Evolutionary conservation across 1,140 invertebrate genomes (phyloP), one percentile per base, ranked within the genome.

Genomic region (Macrobrachium rosenbergii): DNA sequence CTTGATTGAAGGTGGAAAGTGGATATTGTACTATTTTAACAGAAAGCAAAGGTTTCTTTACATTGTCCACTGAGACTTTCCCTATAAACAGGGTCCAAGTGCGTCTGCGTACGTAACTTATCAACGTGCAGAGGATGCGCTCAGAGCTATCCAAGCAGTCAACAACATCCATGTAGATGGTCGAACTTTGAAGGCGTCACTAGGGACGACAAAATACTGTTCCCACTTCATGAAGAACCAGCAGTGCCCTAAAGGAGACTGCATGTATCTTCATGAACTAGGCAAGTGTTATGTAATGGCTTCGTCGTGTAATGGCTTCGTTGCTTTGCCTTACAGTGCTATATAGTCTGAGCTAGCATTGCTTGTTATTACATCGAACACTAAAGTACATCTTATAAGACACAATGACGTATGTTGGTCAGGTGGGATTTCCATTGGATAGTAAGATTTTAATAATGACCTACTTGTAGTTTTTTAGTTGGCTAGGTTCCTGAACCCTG

Each of bases 181-280:
- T 72, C 94, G 98, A 91, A 96, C 97, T 88, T 95, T 99, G 90
- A 99, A 99, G 94, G 98, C 98, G 88, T 99, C 98, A 89, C 93
- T 99, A 90, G 99, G 99, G 86, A 99, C 99, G 76, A 99, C 99
- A 87, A 99, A 99, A 93, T 99, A 99, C 93, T 99, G 99, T 94
- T 99, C 98, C 92, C 98, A 99, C 93, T 99, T 99, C 93, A 96
- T 99, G 95, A 97, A 98, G 92, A 98, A 98, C 93, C 96, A 98
- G 92, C 94, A 96, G 88, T 99, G 99, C 94, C 97, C 97, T 59
- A 99, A 99, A 93, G 93, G 95, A 89, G 99, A 99, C 93, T 99
- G 99, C 94, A 99, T 99, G 98, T 99, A 99, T 94, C 94, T 99
- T 90, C 99, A 99, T 93, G 98, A 99, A 92, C 94, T 99, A 92